Evolutionary conservation across 1,140 invertebrate genomes (phyloP), one percentile per base, ranked within the genome.

Genomic region (Amphibalanus amphitrite): DNA sequence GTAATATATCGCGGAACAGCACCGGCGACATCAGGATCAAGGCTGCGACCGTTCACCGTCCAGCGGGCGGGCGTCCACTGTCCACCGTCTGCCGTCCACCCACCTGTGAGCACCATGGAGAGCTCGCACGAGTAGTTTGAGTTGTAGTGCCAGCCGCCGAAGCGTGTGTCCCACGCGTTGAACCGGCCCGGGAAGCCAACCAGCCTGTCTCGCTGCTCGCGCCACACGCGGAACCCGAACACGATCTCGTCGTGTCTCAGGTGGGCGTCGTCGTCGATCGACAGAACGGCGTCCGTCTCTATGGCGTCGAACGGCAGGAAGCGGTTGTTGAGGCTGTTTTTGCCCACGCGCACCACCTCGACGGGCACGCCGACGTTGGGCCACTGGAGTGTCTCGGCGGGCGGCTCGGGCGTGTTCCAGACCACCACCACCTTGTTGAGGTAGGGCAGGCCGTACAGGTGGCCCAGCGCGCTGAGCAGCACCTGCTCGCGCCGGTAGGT

Each of bases 91-190:
- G 38, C 38, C 38, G 17, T 17, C 38, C 38, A 23, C 38, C 74
- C 75, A 75, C 91, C 97, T 15, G 97, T 99, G 29, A 99, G 83
- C 73, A 99, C 95, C 96, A 99, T 98, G 74, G 94, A 97, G 68
- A 98, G 83, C 82, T 99, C 96, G 82, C 97, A 99, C 29, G 95
- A 97, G 79, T 99, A 98, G 82, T 98, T 99, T 0, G 95, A 97
- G 82, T 99, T 99, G 79, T 99, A 99, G 73, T 93, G 87, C 90
- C 95, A 98, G 64, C 89, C 87, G 72, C 89, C 89, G 75, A 86
- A 86, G 77, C 91, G 90, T 28, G 90, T 80, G 82, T 98, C 95
- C 89, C 93, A 96, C 0, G 95, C 92, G 81, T 98, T 95, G 81
- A 90, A 98, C 23, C 97, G 86, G 0, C 96, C 96, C 0, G 97